Percentiles rank a stretch among this genome's conserved stretches.
phyloP scores from a whole-genome alignment of 2,113 vertebrate species.

The Pterocles burchelli region DNA sequence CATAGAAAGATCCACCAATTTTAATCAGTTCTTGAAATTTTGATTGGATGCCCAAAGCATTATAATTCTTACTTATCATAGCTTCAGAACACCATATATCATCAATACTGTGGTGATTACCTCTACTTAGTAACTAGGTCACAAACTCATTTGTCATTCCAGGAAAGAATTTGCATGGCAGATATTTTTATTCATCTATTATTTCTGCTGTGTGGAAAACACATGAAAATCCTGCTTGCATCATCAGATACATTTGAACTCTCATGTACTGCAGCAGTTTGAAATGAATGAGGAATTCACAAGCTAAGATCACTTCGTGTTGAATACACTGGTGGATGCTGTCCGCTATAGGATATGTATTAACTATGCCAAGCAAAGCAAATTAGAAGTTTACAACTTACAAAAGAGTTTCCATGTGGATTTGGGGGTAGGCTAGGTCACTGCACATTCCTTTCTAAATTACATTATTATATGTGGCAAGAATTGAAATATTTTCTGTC shows the following conservation, averaged over 20 bases:
- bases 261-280: neutral
- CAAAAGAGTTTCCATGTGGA: neutral
- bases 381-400: neutral
- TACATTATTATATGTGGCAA: neutral
- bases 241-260: neutral
- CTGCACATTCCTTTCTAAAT: neutral
- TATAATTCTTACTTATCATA: neutral
- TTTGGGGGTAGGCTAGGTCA: neutral
- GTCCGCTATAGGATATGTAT: neutral
- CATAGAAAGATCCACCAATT: neutral
- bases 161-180: neutral
- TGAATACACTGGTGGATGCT: neutral
- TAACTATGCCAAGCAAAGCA: neutral
- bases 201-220: neutral
- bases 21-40: neutral
- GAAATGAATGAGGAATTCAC: neutral
- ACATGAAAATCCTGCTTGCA: neutral
- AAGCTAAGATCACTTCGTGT: neutral
- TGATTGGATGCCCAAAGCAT: neutral
- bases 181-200: conserved; percentile 18
- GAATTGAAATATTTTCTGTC: neutral
- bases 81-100: neutral
- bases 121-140: neutral
- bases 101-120: neutral
- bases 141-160: conserved; percentile 17